Percentiles rank a stretch among this genome's conserved stretches.
These are phyloP conservation scores for Hydrocynus forskahlii DNA, from an alignment of 2,797 vertebrate species.

Conservation along the genomic window DNA sequence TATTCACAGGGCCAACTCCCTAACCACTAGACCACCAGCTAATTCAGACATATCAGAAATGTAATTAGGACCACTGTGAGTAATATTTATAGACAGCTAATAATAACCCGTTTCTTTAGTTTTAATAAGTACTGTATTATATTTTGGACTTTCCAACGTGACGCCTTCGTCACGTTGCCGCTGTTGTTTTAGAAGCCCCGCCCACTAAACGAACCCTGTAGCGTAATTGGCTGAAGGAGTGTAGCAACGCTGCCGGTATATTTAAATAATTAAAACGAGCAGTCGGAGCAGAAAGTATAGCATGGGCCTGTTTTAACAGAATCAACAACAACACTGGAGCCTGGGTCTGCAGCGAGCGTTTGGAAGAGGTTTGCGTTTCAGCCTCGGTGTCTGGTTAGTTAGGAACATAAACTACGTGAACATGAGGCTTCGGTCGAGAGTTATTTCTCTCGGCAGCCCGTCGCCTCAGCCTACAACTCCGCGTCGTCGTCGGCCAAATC, in stretches of 20 bases:
- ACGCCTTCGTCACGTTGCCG: conserved; percentile 58
- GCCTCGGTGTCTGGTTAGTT: neutral
- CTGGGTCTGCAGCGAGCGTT: neutral
- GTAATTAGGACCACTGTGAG: too few species aligned
- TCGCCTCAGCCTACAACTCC: conserved; percentile 51
- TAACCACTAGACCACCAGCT: too few species aligned
- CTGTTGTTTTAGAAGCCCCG: conserved; percentile 57
- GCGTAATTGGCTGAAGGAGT: neutral
- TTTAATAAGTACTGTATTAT: neutral
- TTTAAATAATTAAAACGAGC: conserved; percentile 47
- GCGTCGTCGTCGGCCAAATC: conserved; percentile 38
- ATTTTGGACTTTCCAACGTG: conserved; percentile 54
- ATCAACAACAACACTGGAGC: neutral
- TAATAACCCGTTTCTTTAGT: neutral
- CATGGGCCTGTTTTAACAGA: neutral
- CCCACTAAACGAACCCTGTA: conserved; percentile 50
- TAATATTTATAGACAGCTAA: neutral
- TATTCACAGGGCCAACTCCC: too few species aligned
- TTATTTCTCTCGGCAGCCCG: conserved; percentile 35
- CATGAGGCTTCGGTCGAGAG: conserved; percentile 78
- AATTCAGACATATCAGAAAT: too few species aligned
- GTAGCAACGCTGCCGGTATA: conserved; percentile 52
- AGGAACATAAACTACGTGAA: neutral
- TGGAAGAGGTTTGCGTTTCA: neutral
- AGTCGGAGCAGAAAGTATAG: neutral